A percentile compares a stretch with the other conserved stretches of the same genome.
Conservation (phyloP, 1,140 invertebrate genomes). For the Drosophila bocqueti region DNA sequence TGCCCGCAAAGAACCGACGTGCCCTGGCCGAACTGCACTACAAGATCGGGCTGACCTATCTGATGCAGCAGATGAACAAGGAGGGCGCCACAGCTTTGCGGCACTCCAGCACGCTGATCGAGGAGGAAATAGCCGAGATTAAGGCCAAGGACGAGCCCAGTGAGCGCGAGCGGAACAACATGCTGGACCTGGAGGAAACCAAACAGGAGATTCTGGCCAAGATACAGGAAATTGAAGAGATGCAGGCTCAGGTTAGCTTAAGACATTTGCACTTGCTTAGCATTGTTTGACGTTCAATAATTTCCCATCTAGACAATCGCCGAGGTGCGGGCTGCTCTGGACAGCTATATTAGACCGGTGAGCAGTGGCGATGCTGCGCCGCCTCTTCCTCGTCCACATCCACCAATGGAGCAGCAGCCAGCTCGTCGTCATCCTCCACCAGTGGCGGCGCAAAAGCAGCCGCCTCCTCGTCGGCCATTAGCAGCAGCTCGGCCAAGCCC, state of each 20-base stretch:
- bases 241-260: slow-evolving; percentile 69
- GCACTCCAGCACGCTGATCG: slow-evolving; percentile 71
- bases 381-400: slow-evolving; percentile 58
- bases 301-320: slow-evolving; percentile 62
- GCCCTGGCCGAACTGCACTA: slow-evolving; percentile 83
- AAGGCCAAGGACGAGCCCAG: slow-evolving; percentile 66
- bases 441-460: slow-evolving; percentile 22
- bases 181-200: slow-evolving; percentile 82
- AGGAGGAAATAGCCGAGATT: slow-evolving; percentile 75
- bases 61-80: slow-evolving; percentile 81
- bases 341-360: slow-evolving; percentile 79
- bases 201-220: slow-evolving; percentile 81
- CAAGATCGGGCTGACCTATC: slow-evolving; percentile 80
- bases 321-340: slow-evolving; percentile 79
- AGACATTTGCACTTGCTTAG: background rate
- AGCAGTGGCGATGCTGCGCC: slow-evolving; percentile 51
- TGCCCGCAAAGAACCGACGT: slow-evolving; percentile 72
- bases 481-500: slow-evolving; percentile 77
- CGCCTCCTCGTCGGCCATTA: slow-evolving; percentile 64
- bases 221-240: slow-evolving; percentile 84
- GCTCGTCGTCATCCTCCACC: slow-evolving; percentile 51
- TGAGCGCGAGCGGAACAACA: slow-evolving; percentile 75
- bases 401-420: slow-evolving; percentile 49
- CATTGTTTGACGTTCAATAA: background rate
- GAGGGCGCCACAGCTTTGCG: slow-evolving; percentile 74